These are phyloP conservation scores for Apostichopus leukothele DNA, from an alignment of 53 echinoderm and acorn worm genomes.

Conservation along the genomic window DNA sequence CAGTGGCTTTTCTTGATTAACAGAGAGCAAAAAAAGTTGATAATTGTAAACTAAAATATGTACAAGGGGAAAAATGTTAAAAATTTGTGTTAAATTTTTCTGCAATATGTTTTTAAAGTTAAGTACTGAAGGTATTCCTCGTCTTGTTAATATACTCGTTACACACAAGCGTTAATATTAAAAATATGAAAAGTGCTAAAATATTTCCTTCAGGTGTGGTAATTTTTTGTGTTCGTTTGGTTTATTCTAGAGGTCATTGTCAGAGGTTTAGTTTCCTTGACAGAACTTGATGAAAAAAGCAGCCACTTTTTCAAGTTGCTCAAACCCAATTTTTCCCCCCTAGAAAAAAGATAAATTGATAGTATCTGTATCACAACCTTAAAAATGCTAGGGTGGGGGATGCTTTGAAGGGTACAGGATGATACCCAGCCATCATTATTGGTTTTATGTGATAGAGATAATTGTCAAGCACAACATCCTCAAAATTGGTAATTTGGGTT, in stretches of 20 bases:
- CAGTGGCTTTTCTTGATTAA: not conserved
- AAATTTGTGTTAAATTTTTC: constrained; percentile 1
- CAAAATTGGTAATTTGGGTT: too few species aligned
- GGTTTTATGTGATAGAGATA: too few species aligned
- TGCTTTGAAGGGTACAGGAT: too few species aligned
- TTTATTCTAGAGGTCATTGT: not conserved
- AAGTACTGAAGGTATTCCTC: constrained; percentile 32
- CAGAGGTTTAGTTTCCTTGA: not conserved
- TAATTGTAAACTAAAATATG: constrained; percentile 11
- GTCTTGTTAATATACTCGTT: constrained; percentile 11
- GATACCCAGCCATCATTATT: too few species aligned
- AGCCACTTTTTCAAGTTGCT: too few species aligned
- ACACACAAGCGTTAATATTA: not conserved
- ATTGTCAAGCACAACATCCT: too few species aligned
- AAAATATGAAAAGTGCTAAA: not conserved
- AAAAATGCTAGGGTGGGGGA: too few species aligned
- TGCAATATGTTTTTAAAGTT: constrained; percentile 26
- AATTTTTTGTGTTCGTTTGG: not conserved
- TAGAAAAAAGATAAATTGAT: too few species aligned
- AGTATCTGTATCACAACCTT: too few species aligned
- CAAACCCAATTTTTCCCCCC: too few species aligned
- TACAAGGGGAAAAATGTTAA: not conserved
- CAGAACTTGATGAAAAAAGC: too few species aligned
- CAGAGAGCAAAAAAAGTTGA: not conserved
- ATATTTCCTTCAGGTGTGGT: too few species aligned